phyloP scores from a whole-genome alignment of 2,797 vertebrate species.

The Malurus leucopterus region DNA sequence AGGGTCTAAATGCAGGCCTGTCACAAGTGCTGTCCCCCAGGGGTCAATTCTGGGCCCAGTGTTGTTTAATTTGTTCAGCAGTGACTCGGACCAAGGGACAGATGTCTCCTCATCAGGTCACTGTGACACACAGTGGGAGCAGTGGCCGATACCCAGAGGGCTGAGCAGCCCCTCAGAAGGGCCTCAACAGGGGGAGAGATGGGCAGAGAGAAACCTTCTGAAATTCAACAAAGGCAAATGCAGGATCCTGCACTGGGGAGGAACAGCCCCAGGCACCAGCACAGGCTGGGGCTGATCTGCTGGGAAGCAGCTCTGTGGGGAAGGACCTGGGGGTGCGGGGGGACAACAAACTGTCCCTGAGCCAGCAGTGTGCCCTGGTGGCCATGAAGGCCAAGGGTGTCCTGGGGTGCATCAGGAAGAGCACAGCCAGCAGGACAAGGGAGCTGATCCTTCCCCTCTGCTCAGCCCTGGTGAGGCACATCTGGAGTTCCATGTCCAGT shows the following conservation, averaged over 20 bases:
- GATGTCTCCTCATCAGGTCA: background rate
- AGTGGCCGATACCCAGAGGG: background rate
- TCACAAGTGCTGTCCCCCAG: background rate
- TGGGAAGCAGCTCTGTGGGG: background rate
- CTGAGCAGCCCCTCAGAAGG: background rate
- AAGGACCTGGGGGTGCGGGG: background rate
- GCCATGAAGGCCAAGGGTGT: background rate
- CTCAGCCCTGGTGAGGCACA: too few species aligned
- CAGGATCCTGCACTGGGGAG: background rate
- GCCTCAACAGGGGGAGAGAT: background rate
- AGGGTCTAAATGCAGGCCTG: background rate
- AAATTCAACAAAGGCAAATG: background rate
- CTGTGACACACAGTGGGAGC: background rate
- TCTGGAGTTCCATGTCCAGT: background rate
- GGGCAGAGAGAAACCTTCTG: background rate
- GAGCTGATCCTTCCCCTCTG: background rate
- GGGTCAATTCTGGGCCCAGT: background rate
- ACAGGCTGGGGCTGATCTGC: background rate
- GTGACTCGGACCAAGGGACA: background rate
- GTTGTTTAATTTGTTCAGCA: background rate
- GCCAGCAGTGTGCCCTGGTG: background rate
- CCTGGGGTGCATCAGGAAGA: background rate
- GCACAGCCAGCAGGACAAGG: rapidly evolving
- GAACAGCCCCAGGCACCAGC: background rate
- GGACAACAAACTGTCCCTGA: background rate